Evolutionary conservation across 2,113 vertebrate genomes (phyloP), one percentile per base, ranked within the genome.

Genomic region (Cochlearius cochlearius): DNA sequence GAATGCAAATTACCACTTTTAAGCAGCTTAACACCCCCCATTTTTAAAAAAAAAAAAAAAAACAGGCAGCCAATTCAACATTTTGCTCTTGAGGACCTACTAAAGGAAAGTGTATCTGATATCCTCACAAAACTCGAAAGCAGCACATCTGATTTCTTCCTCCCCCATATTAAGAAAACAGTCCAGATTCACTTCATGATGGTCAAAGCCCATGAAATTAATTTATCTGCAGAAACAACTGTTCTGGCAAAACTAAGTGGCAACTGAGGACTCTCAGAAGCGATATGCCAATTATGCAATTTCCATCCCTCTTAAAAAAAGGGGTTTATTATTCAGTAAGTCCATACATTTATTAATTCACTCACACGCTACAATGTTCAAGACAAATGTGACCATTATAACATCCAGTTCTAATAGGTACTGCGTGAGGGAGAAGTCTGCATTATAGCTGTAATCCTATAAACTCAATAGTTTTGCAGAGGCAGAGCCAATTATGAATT

Each of bases 151-250:
- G 26, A 88, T 88, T 82, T 90, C 62, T 56, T 86, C 81, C 39
- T 76, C 32, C 32, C 26, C 19, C 27, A 3, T 21, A 25, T 30
- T 60, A 88, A 76, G 62, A 43, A 74, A 64, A 23, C 25, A 55
- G 34, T n/a, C n/a, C 74, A 4, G 9, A 75, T 66, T 87, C 10
- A 36, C 76, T 69, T 84, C 30, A 38, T 0, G 3, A 72, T 21
- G 53, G 90, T 67, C 73, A 90, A 72, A 93, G 74, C 77, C 87
- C 86, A 64, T 23, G 23, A 92, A 92, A 89, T 59, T 59, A 66
- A 93, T 94, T 88, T 88, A 82, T 50, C 76, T 67, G 60, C 91
- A 93, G 56, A 67, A 88, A 89, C 64, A 85, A 94, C 56, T 34
- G 15, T 59, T 87, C 89, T 60, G 77, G 60, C 77, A 92, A 89